These are phyloP conservation scores for Andrena trimmerana DNA, from an alignment of 2,888 invertebrate genomes.

Conservation along the genomic window DNA sequence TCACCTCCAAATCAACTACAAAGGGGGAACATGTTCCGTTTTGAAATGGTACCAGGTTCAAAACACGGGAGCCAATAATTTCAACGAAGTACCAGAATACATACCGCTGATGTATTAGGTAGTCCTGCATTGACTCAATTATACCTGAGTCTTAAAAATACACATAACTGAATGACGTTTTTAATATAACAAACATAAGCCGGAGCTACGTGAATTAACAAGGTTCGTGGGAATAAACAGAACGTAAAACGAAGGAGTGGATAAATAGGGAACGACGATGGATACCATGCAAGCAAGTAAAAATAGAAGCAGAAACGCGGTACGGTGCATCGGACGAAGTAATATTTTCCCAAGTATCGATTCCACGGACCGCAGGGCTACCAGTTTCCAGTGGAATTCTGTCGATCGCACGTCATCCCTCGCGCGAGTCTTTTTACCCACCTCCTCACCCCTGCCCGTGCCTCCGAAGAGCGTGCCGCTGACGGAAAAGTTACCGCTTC, in stretches of 20 bases:
- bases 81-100: too few relatives aligned
- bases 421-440: slow-evolving; percentile 62
- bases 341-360: slow-evolving; percentile 69
- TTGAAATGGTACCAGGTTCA: too few relatives aligned
- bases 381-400: slow-evolving; percentile 63
- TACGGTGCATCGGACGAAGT: slow-evolving; percentile 36
- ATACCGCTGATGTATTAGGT: too few relatives aligned
- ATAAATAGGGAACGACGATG: slow-evolving; percentile 26
- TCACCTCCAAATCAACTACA: too few relatives aligned
- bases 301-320: slow-evolving; percentile 37
- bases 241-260: background rate
- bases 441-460: slow-evolving; percentile 30
- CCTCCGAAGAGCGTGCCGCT: slow-evolving; percentile 65
- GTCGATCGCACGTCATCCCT: slow-evolving; percentile 69
- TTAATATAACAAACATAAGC: background rate
- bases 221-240: background rate
- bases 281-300: slow-evolving; percentile 7
- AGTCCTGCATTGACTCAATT: too few relatives aligned
- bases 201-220: background rate
- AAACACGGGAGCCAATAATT: too few relatives aligned
- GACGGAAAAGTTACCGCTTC: slow-evolving; percentile 71
- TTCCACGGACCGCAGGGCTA: slow-evolving; percentile 52
- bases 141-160: too few relatives aligned
- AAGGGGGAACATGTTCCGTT: too few relatives aligned
- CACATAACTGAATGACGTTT: background rate